Evolutionary conservation across 2,888 invertebrate genomes (phyloP), one percentile per base, ranked within the genome.

Genomic region (Aphodius sticticus): DNA sequence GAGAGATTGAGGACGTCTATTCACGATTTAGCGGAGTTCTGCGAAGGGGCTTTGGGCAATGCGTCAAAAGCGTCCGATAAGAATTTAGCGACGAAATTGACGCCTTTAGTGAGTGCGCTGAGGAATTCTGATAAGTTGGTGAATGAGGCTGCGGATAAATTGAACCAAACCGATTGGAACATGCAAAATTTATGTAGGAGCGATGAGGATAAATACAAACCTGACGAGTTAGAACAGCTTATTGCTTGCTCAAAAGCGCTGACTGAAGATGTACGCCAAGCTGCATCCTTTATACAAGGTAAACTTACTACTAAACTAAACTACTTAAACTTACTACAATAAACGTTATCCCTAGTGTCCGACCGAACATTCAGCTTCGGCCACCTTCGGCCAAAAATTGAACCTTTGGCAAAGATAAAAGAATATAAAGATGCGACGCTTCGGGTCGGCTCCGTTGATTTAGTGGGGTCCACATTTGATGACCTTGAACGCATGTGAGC

Each of bases 261-360:
- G 37, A 96, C 95, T 0, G 96, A 96, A 88, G 97, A 98, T 89
- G 96, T 97, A 69, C 92, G 96, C 83, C 95, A 96, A 88, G 95
- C 96, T 15, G 95, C 97, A 16, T 96, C 97, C 14, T 96, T 97
- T 87, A 97, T 98, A 85, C 97, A 96, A 90, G 96, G 95, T 81
- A 96, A 96, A 88, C 14, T 35, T 35, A 35, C 36, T 15, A n/a
- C n/a, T n/a, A n/a, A n/a, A n/a, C n/a, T n/a, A n/a, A n/a, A n/a
- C n/a, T n/a, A n/a, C n/a, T n/a, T n/a, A n/a, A n/a, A n/a, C n/a
- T 74, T 74, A 36, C 53, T 26, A 3, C 26, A 26, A 26, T 26
- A 26, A 26, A 26, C 26, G 26, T 26, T 26, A 26, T 26, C 26
- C 26, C 26, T n/a, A n/a, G n/a, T n/a, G n/a, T n/a, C n/a, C n/a